Evolutionary conservation across 2,888 invertebrate species (phyloP).

Genomic region (Nephrotoma guestfalica): DNA sequence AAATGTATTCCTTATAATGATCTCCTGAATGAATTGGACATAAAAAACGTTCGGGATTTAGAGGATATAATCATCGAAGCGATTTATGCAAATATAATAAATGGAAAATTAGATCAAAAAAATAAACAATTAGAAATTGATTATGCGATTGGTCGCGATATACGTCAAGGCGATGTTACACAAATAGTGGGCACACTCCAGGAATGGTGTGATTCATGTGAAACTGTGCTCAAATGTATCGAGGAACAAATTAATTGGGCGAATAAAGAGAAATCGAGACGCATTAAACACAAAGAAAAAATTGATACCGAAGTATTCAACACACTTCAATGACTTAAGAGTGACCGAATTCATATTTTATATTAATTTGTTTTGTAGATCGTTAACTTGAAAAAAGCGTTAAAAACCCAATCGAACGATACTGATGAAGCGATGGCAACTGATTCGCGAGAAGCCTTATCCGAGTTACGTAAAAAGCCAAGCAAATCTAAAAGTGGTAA

Average conservation of each 20-base stretch:
- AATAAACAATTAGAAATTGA: slow-evolving; percentile 88
- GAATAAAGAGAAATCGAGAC: slow-evolving; percentile 68
- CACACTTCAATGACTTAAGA: background rate
- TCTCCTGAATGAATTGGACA: slow-evolving; percentile 72
- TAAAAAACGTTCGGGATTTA: slow-evolving; percentile 81
- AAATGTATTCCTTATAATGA: slow-evolving; percentile 85
- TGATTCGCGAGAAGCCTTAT: slow-evolving; percentile 46
- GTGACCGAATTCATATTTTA: background rate
- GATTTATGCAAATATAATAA: slow-evolving; percentile 92
- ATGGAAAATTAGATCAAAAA: slow-evolving; percentile 91
- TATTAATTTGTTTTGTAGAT: slow-evolving; percentile 45
- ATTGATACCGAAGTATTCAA: slow-evolving; percentile 72
- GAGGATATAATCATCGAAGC: slow-evolving; percentile 97
- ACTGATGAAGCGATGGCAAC: slow-evolving; percentile 75
- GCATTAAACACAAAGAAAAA: slow-evolving; percentile 61
- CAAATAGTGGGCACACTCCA: slow-evolving; percentile 68
- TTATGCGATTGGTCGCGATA: slow-evolving; percentile 86
- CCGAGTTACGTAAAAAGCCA: slow-evolving; percentile 27
- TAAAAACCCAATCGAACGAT: slow-evolving; percentile 67
- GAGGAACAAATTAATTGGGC: slow-evolving; percentile 80
- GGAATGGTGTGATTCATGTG: slow-evolving; percentile 83
- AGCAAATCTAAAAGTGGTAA: slow-evolving; percentile 24
- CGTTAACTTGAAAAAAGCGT: slow-evolving; percentile 70
- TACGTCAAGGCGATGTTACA: slow-evolving; percentile 67
- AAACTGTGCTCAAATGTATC: slow-evolving; percentile 74